Conservation (phyloP, 2,888 invertebrate species). For the Cynaeus angustus region DNA sequence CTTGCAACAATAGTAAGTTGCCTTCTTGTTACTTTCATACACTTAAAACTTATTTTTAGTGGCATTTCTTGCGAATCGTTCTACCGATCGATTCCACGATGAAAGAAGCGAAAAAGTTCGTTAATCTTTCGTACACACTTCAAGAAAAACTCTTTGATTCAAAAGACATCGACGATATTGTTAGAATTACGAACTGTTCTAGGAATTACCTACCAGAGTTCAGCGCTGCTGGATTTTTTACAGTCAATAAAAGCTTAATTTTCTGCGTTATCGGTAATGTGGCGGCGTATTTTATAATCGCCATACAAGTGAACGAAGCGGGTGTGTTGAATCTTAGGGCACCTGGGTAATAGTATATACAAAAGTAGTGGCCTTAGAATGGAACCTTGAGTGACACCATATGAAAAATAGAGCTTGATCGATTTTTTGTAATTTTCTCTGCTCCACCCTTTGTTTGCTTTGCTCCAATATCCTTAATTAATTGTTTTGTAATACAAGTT, state of each 20-base stretch:
- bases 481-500: no score
- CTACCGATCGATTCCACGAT: constrained; percentile 3
- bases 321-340: background rate
- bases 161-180: background rate
- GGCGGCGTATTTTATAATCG: constrained; percentile 6
- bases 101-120: constrained; percentile 16
- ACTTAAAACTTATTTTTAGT: constrained; percentile 4
- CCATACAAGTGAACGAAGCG: background rate
- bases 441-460: no score
- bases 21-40: background rate
- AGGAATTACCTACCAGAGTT: background rate
- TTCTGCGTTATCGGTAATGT: background rate
- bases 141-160: constrained; percentile 1
- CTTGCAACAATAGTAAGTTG: background rate
- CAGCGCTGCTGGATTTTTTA: constrained; percentile 1
- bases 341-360: no score
- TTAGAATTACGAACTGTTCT: background rate
- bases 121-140: background rate
- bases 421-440: no score
- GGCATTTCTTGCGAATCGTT: constrained; percentile 1
- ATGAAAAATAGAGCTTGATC: no score
- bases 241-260: background rate
- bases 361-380: no score
- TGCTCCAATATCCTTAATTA: no score
- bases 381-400: no score